These are phyloP conservation scores for Chamaetylas fuelleborni DNA, from an alignment of 2,113 vertebrate species.

Conservation along the genomic window DNA sequence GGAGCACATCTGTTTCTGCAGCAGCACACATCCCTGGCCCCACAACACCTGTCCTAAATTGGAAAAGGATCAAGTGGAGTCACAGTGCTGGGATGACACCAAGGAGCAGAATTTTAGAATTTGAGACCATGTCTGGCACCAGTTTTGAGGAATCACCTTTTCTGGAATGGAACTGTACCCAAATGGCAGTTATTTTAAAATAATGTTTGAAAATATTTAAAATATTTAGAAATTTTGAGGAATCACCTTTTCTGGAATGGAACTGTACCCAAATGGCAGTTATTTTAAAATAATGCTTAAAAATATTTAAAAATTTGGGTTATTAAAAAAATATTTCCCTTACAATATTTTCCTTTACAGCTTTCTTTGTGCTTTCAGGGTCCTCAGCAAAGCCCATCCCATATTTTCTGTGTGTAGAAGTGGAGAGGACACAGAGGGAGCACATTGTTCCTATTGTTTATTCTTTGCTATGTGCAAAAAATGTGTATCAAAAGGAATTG, in stretches of 20 bases:
- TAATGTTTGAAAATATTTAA: not conserved
- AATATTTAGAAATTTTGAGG: not conserved
- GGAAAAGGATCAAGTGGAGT: not conserved
- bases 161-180: not conserved
- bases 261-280: not conserved
- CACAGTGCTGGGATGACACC: not conserved
- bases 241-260: accelerated
- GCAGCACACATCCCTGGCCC: not conserved
- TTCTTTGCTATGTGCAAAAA: not conserved
- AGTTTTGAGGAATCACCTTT: not conserved
- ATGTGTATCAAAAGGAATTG: accelerated
- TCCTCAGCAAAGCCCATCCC: not conserved
- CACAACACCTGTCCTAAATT: not conserved
- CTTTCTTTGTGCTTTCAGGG: not conserved
- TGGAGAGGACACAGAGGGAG: not conserved
- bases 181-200: not conserved
- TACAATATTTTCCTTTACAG: not conserved
- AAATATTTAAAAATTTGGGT: not conserved
- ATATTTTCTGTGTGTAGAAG: not conserved
- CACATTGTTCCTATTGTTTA: not conserved
- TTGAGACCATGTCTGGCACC: not conserved
- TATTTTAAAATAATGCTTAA: not conserved
- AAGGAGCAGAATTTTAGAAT: not conserved
- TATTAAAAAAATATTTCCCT: not conserved
- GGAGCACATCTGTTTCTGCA: not conserved